Conservation (phyloP, 2,113 vertebrate genomes). For the Haemorhous mexicanus region DNA sequence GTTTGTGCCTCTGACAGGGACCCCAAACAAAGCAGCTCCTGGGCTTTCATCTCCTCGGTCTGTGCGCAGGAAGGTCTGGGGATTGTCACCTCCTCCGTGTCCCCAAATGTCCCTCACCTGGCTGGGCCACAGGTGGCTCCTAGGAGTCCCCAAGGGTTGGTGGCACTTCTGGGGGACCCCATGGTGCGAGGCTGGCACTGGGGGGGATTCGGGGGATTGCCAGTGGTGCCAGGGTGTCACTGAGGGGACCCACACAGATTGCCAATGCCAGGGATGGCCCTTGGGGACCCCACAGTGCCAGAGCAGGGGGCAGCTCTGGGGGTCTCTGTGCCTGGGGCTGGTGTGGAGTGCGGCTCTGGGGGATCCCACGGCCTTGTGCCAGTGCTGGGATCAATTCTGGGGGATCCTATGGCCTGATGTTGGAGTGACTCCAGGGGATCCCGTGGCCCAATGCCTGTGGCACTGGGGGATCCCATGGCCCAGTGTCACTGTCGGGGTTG, state of each 20-base stretch:
- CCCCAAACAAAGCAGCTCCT: neutral
- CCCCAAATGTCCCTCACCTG: rapidly evolving
- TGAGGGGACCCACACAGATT: too few species aligned
- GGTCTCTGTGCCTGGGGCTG: neutral
- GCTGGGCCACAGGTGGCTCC: neutral
- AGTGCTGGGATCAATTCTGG: too few species aligned
- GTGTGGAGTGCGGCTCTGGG: too few species aligned
- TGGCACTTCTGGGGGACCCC: rapidly evolving
- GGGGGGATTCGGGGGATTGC: neutral
- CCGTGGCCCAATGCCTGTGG: too few species aligned
- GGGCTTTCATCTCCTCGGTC: neutral
- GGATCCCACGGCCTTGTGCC: too few species aligned
- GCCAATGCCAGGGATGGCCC: too few species aligned
- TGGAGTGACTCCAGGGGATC: too few species aligned
- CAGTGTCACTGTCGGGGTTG: too few species aligned
- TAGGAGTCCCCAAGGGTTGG: neutral
- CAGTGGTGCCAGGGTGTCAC: neutral
- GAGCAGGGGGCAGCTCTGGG: neutral
- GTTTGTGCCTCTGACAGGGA: neutral
- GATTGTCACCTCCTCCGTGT: neutral
- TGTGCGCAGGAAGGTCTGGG: neutral
- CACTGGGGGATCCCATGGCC: too few species aligned
- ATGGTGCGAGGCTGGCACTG: rapidly evolving
- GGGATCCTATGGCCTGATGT: too few species aligned
- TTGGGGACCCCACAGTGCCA: neutral